phyloP scores from a whole-genome alignment of 2,888 invertebrate genomes.

The Gymnoscelis rufifasciata region DNA sequence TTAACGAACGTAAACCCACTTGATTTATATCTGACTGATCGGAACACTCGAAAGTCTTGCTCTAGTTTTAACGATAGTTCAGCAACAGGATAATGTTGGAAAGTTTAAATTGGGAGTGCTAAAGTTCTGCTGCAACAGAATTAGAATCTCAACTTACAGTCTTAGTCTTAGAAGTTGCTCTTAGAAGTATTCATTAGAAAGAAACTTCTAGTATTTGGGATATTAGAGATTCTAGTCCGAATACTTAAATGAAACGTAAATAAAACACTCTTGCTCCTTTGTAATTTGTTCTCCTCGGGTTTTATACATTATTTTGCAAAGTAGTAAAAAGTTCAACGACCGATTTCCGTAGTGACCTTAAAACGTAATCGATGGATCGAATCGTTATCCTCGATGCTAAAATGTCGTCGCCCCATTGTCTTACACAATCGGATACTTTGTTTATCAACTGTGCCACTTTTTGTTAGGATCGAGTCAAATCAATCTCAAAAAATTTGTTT shows the following conservation, averaged over 20 bases:
- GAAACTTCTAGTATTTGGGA: background rate
- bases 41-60: conserved; percentile 15
- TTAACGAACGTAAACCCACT: conserved; percentile 19
- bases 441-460: too few species aligned
- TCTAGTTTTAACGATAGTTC: conserved; percentile 14
- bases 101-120: conserved; percentile 8
- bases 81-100: conserved; percentile 6
- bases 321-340: background rate
- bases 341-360: conserved; percentile 2
- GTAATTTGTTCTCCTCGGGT: too few species aligned
- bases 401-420: conserved; percentile 15
- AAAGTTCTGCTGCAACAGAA: background rate
- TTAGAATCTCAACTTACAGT: background rate
- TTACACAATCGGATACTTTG: too few species aligned
- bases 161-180: background rate
- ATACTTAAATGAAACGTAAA: too few species aligned
- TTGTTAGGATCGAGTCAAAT: too few species aligned
- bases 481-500: too few species aligned
- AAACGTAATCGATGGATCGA: conserved; percentile 8
- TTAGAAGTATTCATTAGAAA: background rate
- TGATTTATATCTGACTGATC: conserved; percentile 24
- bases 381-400: conserved; percentile 11
- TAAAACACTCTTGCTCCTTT: too few species aligned
- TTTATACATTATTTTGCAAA: too few species aligned
- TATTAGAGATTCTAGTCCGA: too few species aligned